Evolutionary conservation across 2,113 vertebrate genomes (phyloP).

Genomic region (Synchiropus splendidus): DNA sequence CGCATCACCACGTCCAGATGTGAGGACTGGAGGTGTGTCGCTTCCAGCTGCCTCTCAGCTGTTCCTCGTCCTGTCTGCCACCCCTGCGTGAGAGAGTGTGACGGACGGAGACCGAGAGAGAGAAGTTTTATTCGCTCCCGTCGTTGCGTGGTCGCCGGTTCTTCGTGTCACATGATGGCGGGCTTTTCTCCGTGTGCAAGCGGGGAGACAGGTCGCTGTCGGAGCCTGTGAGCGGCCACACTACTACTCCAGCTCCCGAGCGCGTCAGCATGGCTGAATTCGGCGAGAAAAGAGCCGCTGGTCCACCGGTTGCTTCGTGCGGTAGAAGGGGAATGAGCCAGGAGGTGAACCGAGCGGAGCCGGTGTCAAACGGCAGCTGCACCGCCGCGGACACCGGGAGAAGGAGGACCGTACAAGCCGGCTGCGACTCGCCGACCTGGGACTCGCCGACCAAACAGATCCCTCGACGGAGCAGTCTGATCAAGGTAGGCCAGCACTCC

Average conservation of each 20-base stretch:
- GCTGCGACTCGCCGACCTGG: conserved; percentile 55
- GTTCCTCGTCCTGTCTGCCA: not conserved
- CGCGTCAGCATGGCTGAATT: conserved; percentile 50
- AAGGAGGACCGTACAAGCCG: conserved; percentile 40
- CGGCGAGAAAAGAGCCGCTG: conserved; percentile 33
- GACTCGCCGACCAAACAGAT: conserved; percentile 49
- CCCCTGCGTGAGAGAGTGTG: conserved; percentile 2
- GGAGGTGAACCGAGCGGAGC: conserved; percentile 53
- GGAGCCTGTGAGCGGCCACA: conserved; percentile 2
- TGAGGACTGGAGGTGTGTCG: conserved; percentile 26
- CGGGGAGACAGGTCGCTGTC: no score
- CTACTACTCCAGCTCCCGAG: not conserved
- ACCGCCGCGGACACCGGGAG: conserved; percentile 48
- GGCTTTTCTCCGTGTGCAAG: conserved; percentile 9
- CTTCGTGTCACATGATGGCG: conserved; percentile 31
- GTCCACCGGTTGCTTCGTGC: conserved; percentile 31
- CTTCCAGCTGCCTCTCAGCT: conserved; percentile 18
- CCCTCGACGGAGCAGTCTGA: conserved; percentile 87
- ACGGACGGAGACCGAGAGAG: conserved; percentile 19
- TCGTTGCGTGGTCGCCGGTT: conserved; percentile 12
- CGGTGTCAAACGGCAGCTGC: conserved; percentile 83
- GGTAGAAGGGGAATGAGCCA: conserved; percentile 40
- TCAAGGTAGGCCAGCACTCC: conserved; percentile 74
- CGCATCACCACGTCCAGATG: conserved; percentile 28
- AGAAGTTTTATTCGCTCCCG: conserved; percentile 34